These are phyloP conservation scores for Cydia pomonella DNA, from an alignment of 1,140 invertebrate genomes.

Conservation along the genomic window DNA sequence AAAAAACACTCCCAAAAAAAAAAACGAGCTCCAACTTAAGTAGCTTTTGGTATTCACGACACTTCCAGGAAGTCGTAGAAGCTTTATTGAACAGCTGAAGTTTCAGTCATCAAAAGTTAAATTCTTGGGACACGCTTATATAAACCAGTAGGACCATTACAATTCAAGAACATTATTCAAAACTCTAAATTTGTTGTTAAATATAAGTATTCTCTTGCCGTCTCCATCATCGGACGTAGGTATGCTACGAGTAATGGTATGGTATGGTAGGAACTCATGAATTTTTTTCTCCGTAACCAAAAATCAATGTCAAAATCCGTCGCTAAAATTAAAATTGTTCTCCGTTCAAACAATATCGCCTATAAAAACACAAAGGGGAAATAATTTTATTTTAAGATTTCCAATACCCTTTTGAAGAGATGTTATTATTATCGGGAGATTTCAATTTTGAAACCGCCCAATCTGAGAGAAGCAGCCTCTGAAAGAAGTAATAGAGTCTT, in stretches of 20 bases:
- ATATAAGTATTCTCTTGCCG: too few relatives aligned
- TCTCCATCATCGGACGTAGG: too few relatives aligned
- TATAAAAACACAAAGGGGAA: neutral
- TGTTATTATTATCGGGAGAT: constrained; percentile 30
- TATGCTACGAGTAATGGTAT: too few relatives aligned
- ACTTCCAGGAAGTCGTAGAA: constrained; percentile 4
- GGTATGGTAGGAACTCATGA: too few relatives aligned
- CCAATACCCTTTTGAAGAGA: constrained; percentile 23
- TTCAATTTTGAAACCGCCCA: constrained; percentile 22
- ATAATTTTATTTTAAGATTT: constrained; percentile 17
- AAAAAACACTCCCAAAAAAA: constrained; percentile 20
- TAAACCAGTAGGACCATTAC: too few relatives aligned
- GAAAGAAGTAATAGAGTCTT: constrained; percentile 36
- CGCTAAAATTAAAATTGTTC: neutral
- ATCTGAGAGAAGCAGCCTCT: neutral
- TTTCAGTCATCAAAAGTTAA: neutral
- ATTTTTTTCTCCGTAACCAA: too few relatives aligned
- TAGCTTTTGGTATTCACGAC: constrained; percentile 17
- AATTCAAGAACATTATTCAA: too few relatives aligned
- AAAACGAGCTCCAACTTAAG: neutral
- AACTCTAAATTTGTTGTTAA: too few relatives aligned
- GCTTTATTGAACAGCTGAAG: neutral
- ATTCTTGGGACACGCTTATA: too few relatives aligned
- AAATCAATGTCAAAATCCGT: too few relatives aligned
- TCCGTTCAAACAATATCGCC: neutral